Evolutionary conservation across 2,797 vertebrate species (phyloP), one percentile per base, ranked within the genome.

Genomic region (Hafferia zeledoni): DNA sequence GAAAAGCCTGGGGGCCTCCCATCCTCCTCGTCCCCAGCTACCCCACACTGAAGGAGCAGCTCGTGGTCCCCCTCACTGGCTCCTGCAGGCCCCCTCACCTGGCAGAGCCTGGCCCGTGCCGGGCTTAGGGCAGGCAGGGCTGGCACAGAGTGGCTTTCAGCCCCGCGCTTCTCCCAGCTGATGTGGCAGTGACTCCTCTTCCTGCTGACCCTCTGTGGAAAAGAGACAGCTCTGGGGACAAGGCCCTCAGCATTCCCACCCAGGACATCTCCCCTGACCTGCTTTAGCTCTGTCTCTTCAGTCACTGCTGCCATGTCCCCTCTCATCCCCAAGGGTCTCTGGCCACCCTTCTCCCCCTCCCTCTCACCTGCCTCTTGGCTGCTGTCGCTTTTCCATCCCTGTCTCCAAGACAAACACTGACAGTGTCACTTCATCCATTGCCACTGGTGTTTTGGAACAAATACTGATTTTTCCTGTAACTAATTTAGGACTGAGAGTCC

Each of bases 91-190:
- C 47, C 56, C 64, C 79, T 89, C 71, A 90, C 80, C 87, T 90
- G 80, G 0, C n/a, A 52, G 56, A 7, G 0, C 63, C n/a, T 5
- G 27, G 5, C 43, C 43, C 2, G 5, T 3, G 17, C 10, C 1
- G 25, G 49, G 85, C 83, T 94, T 50, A 96, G 92, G 96, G 90
- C 92, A 96, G 86, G 83, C 95, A 94, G 1, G 93, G 95, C 63
- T 90, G 96, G 37, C 95, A 93, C 94, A 96, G 87, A 35, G 6
- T 33, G 75, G 18, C 56, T 41, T 95, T 95, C 19, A 96, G 75
- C 44, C 95, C 96, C 5, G 55, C 5, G 0, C 64, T 63, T 9
- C 94, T 94, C 55, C 70, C 96, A 5, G 89, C 77, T 13, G 92
- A 2, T 3, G 90, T 1, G 11, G 86, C 68, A 19, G 90, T 24